Evolutionary conservation across 2,113 vertebrate species (phyloP), one percentile per base, ranked within the genome.

Genomic region (Orientallactaga bullata): DNA sequence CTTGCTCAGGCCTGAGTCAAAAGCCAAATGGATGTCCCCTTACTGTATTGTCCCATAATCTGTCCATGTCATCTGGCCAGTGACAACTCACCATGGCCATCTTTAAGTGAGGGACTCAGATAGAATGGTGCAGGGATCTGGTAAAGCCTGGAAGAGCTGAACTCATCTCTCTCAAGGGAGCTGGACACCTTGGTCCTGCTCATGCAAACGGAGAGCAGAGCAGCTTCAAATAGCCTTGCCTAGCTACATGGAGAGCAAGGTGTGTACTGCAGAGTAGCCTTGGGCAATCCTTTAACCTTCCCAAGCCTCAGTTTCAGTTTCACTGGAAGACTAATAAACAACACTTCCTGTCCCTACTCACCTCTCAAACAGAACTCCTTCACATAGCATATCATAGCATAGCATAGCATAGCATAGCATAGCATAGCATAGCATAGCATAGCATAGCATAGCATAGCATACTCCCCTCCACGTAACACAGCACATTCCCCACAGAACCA

Each of bases 301-400:
- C 20, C 37, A 83, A 37, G n/a, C 61, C 68, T 93, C 65, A 17
- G 47, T 61, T 94, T 83, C 65, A 16, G 55, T 55, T 65, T 96
- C 24, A 42, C 83, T 26, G 28, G n/a, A 15, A 66, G 12, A 83
- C 13, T 11, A 18, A 12, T 35, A 93, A 61, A 69, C 23, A 42
- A 61, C 35, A 82, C 6, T 28, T 63, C 51, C 66, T 72, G 16
- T n/a, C 37, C n/a, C 42, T n/a, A n/a, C 24, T 51, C 35, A 42
- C 32, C 66, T 79, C 24, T 23, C 76, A 63, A 63, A 78, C 74
- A 39, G 80, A 68, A 28, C 32, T 39, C 47, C 72, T 58, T 17
- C n/a, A 7, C 0, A 30, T 51, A 51, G 51, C 51, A 51, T 7
- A 51, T 7, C 51, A 51, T 51, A 51, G 12, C 51, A 51, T n/a